Conservation (phyloP, 2,113 vertebrate species). For the Melanotaenia duboulayi region DNA sequence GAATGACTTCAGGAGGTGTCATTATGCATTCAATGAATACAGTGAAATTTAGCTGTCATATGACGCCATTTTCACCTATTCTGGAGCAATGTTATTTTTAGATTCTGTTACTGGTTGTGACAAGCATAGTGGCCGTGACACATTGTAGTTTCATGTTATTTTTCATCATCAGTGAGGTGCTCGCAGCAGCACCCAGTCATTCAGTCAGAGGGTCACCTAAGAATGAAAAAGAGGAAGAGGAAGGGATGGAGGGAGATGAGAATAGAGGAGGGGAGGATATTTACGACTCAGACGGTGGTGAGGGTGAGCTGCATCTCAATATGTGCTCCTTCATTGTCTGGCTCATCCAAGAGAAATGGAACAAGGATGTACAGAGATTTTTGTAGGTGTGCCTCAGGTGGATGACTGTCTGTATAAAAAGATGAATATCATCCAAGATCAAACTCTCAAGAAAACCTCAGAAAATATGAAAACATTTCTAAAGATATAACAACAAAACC, state of each 20-base stretch:
- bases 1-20: background rate
- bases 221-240: conserved; percentile 36
- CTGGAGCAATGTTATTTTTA: conserved; percentile 4
- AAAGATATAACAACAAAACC: background rate
- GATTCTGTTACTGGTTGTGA: conserved; percentile 31
- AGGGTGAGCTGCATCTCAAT: conserved; percentile 68
- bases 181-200: conserved; percentile 15
- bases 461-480: background rate
- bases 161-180: conserved; percentile 19
- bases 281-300: conserved; percentile 66
- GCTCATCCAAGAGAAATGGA: conserved; percentile 45
- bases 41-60: conserved; percentile 45
- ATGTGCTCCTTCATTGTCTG: conserved; percentile 54
- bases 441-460: background rate
- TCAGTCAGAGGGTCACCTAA: conserved; percentile 46
- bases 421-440: conserved; percentile 25
- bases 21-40: conserved; percentile 24
- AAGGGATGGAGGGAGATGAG: conserved; percentile 26
- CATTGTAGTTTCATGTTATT: conserved; percentile 43
- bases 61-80: conserved; percentile 17
- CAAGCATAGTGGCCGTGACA: conserved; percentile 37
- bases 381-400: conserved; percentile 29
- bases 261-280: conserved; percentile 53
- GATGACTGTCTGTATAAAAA: conserved; percentile 19
- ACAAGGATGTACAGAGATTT: conserved; percentile 27